Evolutionary conservation across 2,797 vertebrate genomes (phyloP).

Genomic region (Siniperca obscura): DNA sequence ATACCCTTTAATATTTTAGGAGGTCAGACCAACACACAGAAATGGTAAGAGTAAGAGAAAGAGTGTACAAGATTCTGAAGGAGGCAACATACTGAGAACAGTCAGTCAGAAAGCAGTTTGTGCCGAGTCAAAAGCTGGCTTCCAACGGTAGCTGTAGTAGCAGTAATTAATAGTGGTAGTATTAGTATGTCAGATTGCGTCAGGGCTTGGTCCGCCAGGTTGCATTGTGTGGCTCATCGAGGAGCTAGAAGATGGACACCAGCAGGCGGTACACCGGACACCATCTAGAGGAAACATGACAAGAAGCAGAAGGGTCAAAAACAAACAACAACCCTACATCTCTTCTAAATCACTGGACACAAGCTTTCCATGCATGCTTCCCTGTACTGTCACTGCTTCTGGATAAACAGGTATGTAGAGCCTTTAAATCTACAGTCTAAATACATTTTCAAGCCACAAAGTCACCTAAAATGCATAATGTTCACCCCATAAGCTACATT

Average conservation of each 20-base stretch:
- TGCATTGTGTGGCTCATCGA: slow-evolving; percentile 87
- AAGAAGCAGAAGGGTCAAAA: slow-evolving; percentile 20
- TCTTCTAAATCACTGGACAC: too few relatives aligned
- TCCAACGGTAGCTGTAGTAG: slow-evolving; percentile 47
- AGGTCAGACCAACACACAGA: slow-evolving; percentile 33
- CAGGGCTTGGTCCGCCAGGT: slow-evolving; percentile 85
- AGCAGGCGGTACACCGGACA: slow-evolving; percentile 88
- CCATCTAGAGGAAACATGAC: slow-evolving; percentile 83
- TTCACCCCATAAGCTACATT: background rate
- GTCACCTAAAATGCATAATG: background rate
- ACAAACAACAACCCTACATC: background rate
- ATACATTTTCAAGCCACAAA: background rate
- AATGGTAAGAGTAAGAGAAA: background rate
- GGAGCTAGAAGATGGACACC: slow-evolving; percentile 92
- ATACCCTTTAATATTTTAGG: slow-evolving; percentile 15
- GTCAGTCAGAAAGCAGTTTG: slow-evolving; percentile 51
- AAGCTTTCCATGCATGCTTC: background rate
- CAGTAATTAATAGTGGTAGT: slow-evolving; percentile 39
- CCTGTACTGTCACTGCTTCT: background rate
- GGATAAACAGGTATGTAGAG: background rate
- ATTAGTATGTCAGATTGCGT: slow-evolving; percentile 64
- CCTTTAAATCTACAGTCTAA: background rate
- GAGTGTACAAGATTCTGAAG: background rate
- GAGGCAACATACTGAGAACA: slow-evolving; percentile 26
- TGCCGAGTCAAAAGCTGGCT: slow-evolving; percentile 35